These are phyloP conservation scores for Sebastes nivosus DNA, from an alignment of 2,797 vertebrate genomes.

Conservation along the genomic window DNA sequence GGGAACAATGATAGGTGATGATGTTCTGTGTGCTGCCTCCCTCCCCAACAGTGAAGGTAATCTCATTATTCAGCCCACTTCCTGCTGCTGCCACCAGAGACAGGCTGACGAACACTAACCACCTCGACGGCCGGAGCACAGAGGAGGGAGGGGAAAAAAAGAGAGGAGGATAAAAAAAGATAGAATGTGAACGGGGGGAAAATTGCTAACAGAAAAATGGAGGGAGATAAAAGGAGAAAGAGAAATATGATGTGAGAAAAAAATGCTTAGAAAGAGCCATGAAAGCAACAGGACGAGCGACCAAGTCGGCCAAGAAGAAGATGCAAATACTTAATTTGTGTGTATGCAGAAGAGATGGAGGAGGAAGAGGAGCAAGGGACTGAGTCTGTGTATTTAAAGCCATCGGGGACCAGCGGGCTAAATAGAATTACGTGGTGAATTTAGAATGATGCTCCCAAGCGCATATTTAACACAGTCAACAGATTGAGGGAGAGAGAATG, in stretches of 20 bases:
- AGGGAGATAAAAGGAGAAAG: not conserved
- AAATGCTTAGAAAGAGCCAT: not conserved
- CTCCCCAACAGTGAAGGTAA: conserved; percentile 54
- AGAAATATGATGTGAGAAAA: not conserved
- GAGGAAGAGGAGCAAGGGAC: conserved; percentile 1
- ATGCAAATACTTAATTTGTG: conserved; percentile 56
- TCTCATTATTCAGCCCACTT: conserved; percentile 76
- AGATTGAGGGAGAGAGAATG: conserved; percentile 41
- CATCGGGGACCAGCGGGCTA: conserved; percentile 57
- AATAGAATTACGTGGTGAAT: conserved; percentile 91
- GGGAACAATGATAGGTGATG: conserved; percentile 49
- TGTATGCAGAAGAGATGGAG: conserved; percentile 17
- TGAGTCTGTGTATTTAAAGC: conserved; percentile 63
- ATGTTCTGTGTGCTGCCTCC: conserved; percentile 42
- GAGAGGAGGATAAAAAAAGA: conserved; percentile 8
- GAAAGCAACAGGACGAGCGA: conserved; percentile 10
- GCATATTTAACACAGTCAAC: conserved; percentile 75
- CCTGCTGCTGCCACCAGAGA: conserved; percentile 78
- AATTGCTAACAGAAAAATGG: conserved; percentile 29
- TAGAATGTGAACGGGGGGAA: conserved; percentile 14
- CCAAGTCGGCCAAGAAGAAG: not conserved
- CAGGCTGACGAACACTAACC: conserved; percentile 74
- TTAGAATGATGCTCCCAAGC: conserved; percentile 72
- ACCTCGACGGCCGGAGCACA: conserved; percentile 56
- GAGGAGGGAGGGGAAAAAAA: not conserved